Evolutionary conservation across 2,888 invertebrate genomes (phyloP).

Genomic region (Cephonodes hylas): DNA sequence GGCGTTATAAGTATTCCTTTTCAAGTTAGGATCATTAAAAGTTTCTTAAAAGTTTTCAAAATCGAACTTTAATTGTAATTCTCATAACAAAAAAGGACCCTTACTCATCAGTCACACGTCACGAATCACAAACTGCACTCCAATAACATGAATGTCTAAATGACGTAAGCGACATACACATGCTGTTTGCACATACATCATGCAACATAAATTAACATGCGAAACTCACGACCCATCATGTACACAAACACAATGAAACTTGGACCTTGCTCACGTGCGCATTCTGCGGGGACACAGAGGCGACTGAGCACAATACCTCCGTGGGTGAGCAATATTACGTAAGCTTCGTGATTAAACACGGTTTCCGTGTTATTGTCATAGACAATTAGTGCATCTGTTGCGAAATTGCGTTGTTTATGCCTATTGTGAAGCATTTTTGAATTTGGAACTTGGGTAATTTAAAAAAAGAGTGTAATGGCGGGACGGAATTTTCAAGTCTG

Average conservation of each 20-base stretch:
- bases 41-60: too few species aligned
- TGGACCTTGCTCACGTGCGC: constrained; percentile 20
- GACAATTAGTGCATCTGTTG: neutral
- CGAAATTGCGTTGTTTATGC: neutral
- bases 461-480: too few species aligned
- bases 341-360: constrained; percentile 1
- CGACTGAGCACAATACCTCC: constrained; percentile 28
- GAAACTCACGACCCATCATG: constrained; percentile 51
- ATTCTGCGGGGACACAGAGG: constrained; percentile 18
- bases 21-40: too few species aligned
- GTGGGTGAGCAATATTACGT: constrained; percentile 11
- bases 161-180: constrained; percentile 3
- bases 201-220: constrained; percentile 17
- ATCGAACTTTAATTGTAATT: too few species aligned
- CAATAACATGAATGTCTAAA: neutral
- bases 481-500: too few species aligned
- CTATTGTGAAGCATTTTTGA: too few species aligned
- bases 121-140: neutral
- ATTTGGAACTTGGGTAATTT: too few species aligned
- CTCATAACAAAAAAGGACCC: neutral
- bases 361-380: neutral
- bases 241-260: constrained; percentile 12
- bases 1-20: too few species aligned
- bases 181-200: neutral
- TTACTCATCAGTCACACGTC: neutral